Conservation (phyloP, 2,113 vertebrate genomes). For the Heterocephalus glaber region DNA sequence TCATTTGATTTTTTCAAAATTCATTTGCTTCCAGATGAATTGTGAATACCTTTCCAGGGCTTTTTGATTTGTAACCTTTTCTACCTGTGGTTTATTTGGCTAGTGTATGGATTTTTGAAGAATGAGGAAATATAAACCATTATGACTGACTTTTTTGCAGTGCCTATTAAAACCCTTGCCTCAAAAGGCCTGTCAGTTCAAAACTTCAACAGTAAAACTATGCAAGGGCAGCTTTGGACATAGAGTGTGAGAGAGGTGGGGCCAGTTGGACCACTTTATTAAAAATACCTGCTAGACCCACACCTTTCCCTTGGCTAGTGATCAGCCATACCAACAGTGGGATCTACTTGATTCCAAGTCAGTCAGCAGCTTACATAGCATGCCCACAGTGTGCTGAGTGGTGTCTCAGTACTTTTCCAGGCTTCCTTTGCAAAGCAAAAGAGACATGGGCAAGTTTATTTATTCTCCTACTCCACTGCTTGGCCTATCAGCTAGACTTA, state of each 20-base stretch:
- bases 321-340: neutral
- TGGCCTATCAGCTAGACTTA: neutral
- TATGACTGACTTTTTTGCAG: conserved; percentile 29
- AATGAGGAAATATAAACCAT: conserved; percentile 41
- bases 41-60: neutral
- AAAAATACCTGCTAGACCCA: neutral
- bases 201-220: neutral
- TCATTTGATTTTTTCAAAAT: neutral
- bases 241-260: neutral
- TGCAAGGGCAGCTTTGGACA: neutral
- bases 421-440: neutral
- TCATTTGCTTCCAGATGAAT: neutral
- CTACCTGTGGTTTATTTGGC: conserved; percentile 44
- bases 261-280: neutral
- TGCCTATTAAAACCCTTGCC: neutral
- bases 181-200: neutral
- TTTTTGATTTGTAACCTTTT: conserved; percentile 8
- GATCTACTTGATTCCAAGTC: neutral
- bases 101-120: conserved; percentile 40
- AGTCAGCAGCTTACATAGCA: neutral
- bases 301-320: neutral
- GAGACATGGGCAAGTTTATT: neutral
- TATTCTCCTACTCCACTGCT: neutral
- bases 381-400: neutral
- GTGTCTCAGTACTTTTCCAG: conserved; percentile 17